phyloP scores from a whole-genome alignment of 2,888 invertebrate species.

The Baronia brevicornis region DNA sequence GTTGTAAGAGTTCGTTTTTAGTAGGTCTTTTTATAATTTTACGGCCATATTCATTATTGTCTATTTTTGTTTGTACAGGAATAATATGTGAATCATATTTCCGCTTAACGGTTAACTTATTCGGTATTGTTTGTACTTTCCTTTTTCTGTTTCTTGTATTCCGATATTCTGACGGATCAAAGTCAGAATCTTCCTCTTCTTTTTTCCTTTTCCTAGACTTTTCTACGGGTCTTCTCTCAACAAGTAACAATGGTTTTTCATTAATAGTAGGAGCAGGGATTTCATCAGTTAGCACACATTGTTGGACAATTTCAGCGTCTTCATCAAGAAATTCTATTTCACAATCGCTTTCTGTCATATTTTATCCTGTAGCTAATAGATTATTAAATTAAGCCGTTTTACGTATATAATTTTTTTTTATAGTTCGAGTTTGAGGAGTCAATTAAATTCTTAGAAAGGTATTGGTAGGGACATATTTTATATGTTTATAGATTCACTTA shows the following conservation, averaged over 20 bases:
- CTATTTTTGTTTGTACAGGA: background rate
- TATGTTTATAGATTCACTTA: too few relatives aligned
- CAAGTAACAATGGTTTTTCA: conserved; percentile 26
- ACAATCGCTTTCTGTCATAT: conserved; percentile 42
- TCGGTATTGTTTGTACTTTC: conserved; percentile 14
- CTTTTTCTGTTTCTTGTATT: conserved; percentile 22
- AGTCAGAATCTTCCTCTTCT: conserved; percentile 53
- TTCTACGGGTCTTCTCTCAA: conserved; percentile 30
- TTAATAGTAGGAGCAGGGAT: conserved; percentile 13
- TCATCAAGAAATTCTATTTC: conserved; percentile 68
- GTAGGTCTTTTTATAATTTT: conserved; percentile 5
- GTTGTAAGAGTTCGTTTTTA: conserved; percentile 17
- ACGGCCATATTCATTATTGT: conserved; percentile 5
- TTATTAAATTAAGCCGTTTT: too few relatives aligned
- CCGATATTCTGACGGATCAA: conserved; percentile 43
- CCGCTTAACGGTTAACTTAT: conserved; percentile 12
- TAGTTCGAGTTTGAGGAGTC: too few relatives aligned
- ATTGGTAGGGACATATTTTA: too few relatives aligned
- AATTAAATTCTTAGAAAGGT: too few relatives aligned
- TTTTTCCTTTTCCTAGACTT: conserved; percentile 30
- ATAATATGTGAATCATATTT: conserved; percentile 8
- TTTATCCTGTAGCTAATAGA: too few relatives aligned
- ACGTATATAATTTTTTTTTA: too few relatives aligned
- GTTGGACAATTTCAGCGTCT: conserved; percentile 60
- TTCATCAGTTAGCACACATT: conserved; percentile 41